Evolutionary conservation across 2,113 vertebrate genomes (phyloP).

Genomic region (Pomatostomus ruficeps): DNA sequence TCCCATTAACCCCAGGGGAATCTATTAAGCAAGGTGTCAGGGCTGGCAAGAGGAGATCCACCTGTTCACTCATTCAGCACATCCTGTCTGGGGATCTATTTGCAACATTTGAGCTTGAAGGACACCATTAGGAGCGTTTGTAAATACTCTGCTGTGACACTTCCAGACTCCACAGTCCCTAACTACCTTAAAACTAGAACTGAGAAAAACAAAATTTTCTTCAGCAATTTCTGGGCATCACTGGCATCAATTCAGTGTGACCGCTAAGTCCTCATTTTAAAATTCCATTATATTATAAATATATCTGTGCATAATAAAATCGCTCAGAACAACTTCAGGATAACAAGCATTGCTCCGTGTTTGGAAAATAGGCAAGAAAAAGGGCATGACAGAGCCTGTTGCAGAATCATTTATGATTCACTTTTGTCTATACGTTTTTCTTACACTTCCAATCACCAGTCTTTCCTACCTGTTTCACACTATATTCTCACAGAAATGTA

Average conservation of each 20-base stretch:
- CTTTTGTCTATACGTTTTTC: neutral
- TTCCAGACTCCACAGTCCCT: neutral
- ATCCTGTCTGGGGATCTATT: neutral
- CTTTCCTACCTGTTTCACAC: neutral
- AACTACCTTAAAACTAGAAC: neutral
- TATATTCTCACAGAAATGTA: neutral
- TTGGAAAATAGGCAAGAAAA: neutral
- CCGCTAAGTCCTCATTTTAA: neutral
- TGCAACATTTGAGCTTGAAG: neutral
- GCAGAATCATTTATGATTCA: neutral
- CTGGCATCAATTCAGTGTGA: neutral
- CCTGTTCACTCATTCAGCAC: slow-evolving; percentile 8
- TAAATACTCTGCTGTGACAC: rapidly evolving
- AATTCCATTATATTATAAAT: neutral
- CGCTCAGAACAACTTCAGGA: neutral
- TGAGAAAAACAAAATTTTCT: neutral
- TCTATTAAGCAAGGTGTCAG: neutral
- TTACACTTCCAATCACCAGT: neutral
- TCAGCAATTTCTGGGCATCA: neutral
- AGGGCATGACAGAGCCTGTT: neutral
- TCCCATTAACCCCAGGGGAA: slow-evolving; percentile 66
- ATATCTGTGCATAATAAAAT: neutral
- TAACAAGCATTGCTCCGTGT: neutral
- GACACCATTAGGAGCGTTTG: neutral
- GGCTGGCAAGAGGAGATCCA: neutral